These are phyloP conservation scores for Halcyon senegalensis DNA, from an alignment of 2,113 vertebrate species.

Conservation along the genomic window DNA sequence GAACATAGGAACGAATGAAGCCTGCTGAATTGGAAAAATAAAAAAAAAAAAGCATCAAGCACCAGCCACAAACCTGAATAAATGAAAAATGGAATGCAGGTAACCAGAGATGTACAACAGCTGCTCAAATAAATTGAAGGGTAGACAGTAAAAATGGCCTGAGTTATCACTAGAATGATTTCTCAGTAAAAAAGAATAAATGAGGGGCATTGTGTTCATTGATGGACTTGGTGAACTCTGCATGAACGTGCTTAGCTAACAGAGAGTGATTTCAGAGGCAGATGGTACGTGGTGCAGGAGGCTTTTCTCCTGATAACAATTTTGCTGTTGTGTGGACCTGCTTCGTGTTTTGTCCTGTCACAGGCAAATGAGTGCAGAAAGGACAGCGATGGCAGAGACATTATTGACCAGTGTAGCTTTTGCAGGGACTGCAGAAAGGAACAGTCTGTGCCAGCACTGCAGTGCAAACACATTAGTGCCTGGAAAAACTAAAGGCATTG, in stretches of 20 bases:
- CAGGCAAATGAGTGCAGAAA: background rate
- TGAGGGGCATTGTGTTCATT: background rate
- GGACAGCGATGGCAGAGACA: background rate
- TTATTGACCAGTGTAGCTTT: background rate
- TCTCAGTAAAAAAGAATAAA: background rate
- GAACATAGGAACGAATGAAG: background rate
- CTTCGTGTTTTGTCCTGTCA: background rate
- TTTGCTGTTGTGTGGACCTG: background rate
- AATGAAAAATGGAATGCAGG: background rate
- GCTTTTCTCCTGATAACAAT: background rate
- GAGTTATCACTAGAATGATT: background rate
- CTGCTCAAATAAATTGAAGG: background rate
- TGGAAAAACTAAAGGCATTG: background rate
- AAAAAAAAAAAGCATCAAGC: background rate
- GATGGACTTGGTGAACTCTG: background rate
- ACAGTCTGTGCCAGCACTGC: background rate
- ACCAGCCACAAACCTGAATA: background rate
- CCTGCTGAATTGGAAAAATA: background rate
- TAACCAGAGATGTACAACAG: background rate
- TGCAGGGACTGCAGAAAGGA: background rate
- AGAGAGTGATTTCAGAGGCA: background rate
- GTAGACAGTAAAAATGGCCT: background rate
- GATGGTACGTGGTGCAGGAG: background rate
- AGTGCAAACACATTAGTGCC: background rate
- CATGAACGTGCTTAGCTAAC: background rate